Percentiles rank a stretch among this genome's conserved stretches.
phyloP scores from a whole-genome alignment of 2,113 vertebrate species.

The Lagopus leucura region DNA sequence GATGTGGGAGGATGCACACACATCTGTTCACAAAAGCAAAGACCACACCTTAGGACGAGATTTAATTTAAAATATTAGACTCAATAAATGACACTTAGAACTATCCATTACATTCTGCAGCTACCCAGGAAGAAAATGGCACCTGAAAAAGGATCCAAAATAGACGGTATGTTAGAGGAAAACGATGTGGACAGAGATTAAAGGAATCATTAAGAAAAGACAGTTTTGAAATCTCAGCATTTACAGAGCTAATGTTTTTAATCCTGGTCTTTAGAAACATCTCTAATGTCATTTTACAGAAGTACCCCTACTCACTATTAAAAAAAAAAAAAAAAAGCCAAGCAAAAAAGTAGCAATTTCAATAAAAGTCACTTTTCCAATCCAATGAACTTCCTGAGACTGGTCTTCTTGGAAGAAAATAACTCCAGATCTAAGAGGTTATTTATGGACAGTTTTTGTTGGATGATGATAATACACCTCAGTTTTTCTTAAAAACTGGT shows the following conservation, averaged over 20 bases:
- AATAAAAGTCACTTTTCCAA: background rate
- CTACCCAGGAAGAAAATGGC: background rate
- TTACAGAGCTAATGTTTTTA: background rate
- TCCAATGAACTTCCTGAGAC: background rate
- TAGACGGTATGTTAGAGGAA: background rate
- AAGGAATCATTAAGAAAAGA: background rate
- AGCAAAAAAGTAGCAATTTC: background rate
- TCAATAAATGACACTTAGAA: background rate
- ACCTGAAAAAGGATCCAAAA: background rate
- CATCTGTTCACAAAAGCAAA: background rate
- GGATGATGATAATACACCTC: background rate
- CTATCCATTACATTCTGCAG: background rate
- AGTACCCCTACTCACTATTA: background rate
- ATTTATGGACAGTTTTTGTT: background rate
- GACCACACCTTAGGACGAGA: background rate
- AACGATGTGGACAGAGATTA: background rate
- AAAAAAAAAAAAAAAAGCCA: background rate
- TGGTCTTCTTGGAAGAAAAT: background rate
- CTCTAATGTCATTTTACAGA: background rate
- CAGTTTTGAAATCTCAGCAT: background rate
- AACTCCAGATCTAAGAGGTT: background rate
- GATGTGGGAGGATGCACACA: background rate
- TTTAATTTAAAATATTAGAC: background rate
- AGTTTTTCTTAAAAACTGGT: background rate
- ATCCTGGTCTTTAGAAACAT: background rate